Base-by-base conservation (phyloP, 2,797 vertebrate species). In the Champsocephalus gunnari region DNA sequence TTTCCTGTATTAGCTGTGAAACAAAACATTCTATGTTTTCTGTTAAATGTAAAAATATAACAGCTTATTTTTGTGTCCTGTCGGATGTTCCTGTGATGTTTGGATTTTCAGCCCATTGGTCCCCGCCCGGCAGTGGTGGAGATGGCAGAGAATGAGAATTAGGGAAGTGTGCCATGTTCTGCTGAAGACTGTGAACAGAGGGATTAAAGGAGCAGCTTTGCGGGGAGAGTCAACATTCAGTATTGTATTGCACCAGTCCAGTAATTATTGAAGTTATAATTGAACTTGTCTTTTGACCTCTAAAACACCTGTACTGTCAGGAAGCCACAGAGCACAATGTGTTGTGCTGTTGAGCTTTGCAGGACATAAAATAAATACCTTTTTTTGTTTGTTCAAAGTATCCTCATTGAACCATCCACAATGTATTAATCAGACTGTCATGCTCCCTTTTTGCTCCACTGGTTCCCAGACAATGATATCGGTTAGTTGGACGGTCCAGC, bases 141-240 rank as follows among this genome's bases (percentile, higher is more conserved):
- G 67, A 77, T 80, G 73, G 71, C 56, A 53, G 69, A 70, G 81
- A 91, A 88, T 88, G 73, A 81, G 85, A 91, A 86, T 89, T 67
- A 79, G 89, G 76, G 64, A 83, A 65, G 73, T 67, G 69, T 64
- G 82, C 56, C 76, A 53, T 79, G 79, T 84, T 80, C 59, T 66
- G 79, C 49, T 56, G 48, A 82, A 85, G 79, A 75, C 71, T 82
- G 87, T 80, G 81, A 88, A 89, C 77, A 79, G 74, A 75, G 58
- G 89, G 83, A 90, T 88, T 88, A 86, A 85, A 83, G 79, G 68
- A 83, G 82, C 72, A 62, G 45, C 71, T 88, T 82, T 87, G 78
- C 78, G 19, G 58, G 53, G 21, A 75, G 70, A 83, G 78, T 87
- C 85, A 81, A 84, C 80, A 86, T 67, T 32, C 64, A 70, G 76